These are phyloP conservation scores for Mormoops blainvillei DNA, from an alignment of 2,113 vertebrate genomes.

Conservation along the genomic window DNA sequence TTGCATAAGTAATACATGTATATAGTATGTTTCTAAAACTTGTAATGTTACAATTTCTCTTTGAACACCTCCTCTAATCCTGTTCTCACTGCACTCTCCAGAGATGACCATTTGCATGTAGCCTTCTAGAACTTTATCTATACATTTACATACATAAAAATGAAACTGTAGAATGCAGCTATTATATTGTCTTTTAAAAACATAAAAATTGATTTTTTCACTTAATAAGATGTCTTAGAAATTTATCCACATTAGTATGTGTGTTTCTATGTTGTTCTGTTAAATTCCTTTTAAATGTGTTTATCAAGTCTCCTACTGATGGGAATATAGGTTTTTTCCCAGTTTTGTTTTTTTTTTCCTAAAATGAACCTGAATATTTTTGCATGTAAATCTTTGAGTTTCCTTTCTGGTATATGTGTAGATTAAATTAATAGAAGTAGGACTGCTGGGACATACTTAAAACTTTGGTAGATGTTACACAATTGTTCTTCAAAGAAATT, in stretches of 20 bases:
- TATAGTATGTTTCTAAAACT: background rate
- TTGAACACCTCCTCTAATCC: background rate
- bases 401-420: background rate
- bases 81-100: background rate
- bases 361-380: background rate
- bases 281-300: background rate
- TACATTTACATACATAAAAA: background rate
- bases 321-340: background rate
- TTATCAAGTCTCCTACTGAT: background rate
- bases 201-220: background rate
- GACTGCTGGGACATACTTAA: background rate
- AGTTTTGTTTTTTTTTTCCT: background rate
- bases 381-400: background rate
- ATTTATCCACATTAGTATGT: background rate
- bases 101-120: background rate
- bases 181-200: background rate
- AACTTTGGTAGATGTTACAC: background rate
- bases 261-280: background rate
- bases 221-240: background rate
- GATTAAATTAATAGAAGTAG: background rate
- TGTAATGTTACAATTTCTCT: background rate
- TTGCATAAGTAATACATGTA: background rate
- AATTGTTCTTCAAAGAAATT: background rate
- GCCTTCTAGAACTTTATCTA: conserved; percentile 23
- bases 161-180: background rate